Evolutionary conservation across 2,113 vertebrate species (phyloP).

Genomic region (Oryzias celebensis): DNA sequence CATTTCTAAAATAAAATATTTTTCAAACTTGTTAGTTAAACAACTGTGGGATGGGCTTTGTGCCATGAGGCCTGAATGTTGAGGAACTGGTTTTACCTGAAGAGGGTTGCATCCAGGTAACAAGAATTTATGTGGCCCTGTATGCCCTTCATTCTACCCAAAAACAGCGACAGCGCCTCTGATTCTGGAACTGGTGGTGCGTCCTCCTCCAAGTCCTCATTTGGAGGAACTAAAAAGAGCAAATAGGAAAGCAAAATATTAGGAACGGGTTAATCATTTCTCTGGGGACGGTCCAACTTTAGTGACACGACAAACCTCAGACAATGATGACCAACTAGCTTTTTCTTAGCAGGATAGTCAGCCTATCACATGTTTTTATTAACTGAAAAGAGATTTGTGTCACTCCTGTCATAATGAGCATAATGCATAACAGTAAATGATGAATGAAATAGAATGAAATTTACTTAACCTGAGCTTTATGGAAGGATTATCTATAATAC

Average conservation of each 20-base stretch:
- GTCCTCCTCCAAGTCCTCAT: constrained; percentile 58
- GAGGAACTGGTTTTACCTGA: constrained; percentile 71
- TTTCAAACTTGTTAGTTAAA: background rate
- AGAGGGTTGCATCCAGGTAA: constrained; percentile 82
- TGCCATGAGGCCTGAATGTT: background rate
- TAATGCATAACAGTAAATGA: too few relatives aligned
- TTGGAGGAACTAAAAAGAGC: constrained; percentile 43
- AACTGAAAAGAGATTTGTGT: too few relatives aligned
- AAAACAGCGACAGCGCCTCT: constrained; percentile 62
- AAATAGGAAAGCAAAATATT: background rate
- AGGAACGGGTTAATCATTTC: too few relatives aligned
- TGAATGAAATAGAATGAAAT: too few relatives aligned
- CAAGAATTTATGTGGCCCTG: constrained; percentile 84
- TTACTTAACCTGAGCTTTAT: background rate
- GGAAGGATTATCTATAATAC: background rate
- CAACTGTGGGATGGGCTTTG: background rate
- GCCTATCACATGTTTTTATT: too few relatives aligned
- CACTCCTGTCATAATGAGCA: too few relatives aligned
- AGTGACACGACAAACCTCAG: too few relatives aligned
- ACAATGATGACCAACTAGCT: too few relatives aligned
- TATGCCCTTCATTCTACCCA: constrained; percentile 82
- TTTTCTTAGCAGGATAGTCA: too few relatives aligned
- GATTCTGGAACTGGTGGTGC: constrained; percentile 70
- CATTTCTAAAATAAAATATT: background rate
- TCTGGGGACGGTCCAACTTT: too few relatives aligned